Conservation (phyloP, 92 coral and sea anemone species). For the Nematostella vectensis region DNA sequence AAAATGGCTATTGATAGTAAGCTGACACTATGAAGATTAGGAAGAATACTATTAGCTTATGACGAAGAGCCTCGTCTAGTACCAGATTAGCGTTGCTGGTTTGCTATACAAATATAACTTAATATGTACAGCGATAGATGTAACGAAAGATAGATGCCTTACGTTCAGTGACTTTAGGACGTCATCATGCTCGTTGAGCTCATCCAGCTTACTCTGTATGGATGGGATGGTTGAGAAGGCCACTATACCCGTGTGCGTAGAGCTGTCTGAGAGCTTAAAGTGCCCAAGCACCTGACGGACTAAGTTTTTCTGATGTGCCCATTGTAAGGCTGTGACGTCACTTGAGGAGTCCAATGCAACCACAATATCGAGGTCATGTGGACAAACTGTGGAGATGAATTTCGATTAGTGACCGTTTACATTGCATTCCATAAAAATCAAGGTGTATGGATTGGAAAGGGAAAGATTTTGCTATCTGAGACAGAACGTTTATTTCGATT, state of each 20-base stretch:
- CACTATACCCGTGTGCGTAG: slow-evolving; percentile 79
- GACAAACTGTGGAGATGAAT: slow-evolving; percentile 61
- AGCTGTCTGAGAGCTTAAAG: slow-evolving; percentile 56
- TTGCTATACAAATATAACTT: too few relatives aligned
- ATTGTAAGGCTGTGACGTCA: slow-evolving; percentile 66
- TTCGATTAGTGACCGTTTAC: background rate
- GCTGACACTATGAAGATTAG: too few relatives aligned
- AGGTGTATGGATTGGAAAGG: too few relatives aligned
- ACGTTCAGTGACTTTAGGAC: slow-evolving; percentile 45
- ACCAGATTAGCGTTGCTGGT: too few relatives aligned
- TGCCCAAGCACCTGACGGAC: slow-evolving; percentile 53
- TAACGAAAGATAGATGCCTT: too few relatives aligned
- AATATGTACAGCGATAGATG: too few relatives aligned
- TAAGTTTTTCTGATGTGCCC: slow-evolving; percentile 87
- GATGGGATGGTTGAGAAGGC: slow-evolving; percentile 94
- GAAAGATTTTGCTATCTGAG: too few relatives aligned
- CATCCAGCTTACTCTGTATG: slow-evolving; percentile 78
- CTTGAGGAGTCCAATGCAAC: slow-evolving; percentile 93
- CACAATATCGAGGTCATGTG: slow-evolving; percentile 80
- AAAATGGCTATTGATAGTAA: too few relatives aligned
- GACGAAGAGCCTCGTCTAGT: too few relatives aligned
- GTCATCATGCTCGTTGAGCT: slow-evolving; percentile 52
- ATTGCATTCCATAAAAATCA: too few relatives aligned
- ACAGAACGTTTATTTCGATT: too few relatives aligned
- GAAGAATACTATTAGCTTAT: too few relatives aligned